phyloP scores from a whole-genome alignment of 2,113 vertebrate species.

The Xenus cinereus region DNA sequence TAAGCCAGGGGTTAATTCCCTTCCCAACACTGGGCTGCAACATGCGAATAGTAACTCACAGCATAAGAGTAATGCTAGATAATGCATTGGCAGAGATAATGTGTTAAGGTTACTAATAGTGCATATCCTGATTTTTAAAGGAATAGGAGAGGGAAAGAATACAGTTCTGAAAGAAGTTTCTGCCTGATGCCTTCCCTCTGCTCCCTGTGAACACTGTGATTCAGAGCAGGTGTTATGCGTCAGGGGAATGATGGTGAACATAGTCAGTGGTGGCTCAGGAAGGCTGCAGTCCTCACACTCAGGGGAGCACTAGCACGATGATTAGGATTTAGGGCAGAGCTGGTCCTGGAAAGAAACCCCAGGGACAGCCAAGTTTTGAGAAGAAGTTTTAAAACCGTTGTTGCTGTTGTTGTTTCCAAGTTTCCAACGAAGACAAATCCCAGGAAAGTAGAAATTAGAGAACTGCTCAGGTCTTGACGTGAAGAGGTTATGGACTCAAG shows the following conservation, averaged over 20 bases:
- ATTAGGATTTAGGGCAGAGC: neutral
- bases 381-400: neutral
- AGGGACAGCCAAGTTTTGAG: neutral
- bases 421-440: neutral
- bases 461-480: neutral
- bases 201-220: neutral
- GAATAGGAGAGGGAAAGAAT: neutral
- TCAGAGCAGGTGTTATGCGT: neutral
- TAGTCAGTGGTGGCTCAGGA: fast-evolving
- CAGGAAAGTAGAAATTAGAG: neutral
- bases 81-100: neutral
- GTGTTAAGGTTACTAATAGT: neutral
- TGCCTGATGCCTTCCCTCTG: neutral
- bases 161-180: neutral
- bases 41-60: neutral
- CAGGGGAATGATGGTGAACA: neutral
- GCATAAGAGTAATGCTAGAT: neutral
- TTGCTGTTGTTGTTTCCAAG: neutral
- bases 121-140: neutral
- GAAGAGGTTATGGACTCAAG: neutral
- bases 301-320: neutral
- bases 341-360: neutral
- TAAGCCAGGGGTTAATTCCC: neutral
- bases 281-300: neutral
- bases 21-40: neutral